Evolutionary conservation across 2,888 invertebrate genomes (phyloP).

Genomic region (Opisthograptis luteolata): DNA sequence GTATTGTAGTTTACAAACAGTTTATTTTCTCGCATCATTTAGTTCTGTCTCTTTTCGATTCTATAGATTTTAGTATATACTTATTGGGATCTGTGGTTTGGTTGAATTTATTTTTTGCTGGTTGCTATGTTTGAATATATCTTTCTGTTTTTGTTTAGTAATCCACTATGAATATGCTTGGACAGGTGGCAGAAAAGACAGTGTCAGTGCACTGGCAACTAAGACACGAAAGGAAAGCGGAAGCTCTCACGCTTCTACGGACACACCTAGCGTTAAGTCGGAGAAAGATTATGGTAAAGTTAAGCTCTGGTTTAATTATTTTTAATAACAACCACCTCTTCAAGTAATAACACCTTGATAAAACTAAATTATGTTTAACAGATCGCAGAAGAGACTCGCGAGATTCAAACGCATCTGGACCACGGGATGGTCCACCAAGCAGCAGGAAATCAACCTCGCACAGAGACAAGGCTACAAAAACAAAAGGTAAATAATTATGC

Average conservation of each 20-base stretch:
- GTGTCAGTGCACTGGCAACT: conserved; percentile 66
- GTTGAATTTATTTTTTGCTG: no score
- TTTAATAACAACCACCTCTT: no score
- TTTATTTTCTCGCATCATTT: no score
- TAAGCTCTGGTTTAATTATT: conserved; percentile 2
- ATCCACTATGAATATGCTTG: no score
- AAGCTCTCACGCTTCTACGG: conserved; percentile 78
- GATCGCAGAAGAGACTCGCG: conserved; percentile 78
- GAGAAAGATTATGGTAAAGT: conserved; percentile 76
- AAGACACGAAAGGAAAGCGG: conserved; percentile 77
- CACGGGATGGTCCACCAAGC: conserved; percentile 62
- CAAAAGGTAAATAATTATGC: conserved; percentile 43
- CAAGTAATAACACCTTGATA: no score
- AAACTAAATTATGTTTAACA: no score
- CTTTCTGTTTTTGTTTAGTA: no score
- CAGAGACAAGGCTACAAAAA: conserved; percentile 63
- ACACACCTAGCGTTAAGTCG: conserved; percentile 77
- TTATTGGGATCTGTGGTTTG: no score
- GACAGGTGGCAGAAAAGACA: conserved; percentile 68
- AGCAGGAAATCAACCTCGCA: conserved; percentile 71
- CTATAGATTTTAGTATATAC: no score
- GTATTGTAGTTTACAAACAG: no score
- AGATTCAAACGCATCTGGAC: conserved; percentile 79
- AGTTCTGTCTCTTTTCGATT: no score
- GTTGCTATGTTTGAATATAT: no score